Percentiles rank a stretch among this genome's conserved stretches.
Evolutionary conservation across 2,113 vertebrate genomes (phyloP).

Genomic region (Colaptes auratus): DNA sequence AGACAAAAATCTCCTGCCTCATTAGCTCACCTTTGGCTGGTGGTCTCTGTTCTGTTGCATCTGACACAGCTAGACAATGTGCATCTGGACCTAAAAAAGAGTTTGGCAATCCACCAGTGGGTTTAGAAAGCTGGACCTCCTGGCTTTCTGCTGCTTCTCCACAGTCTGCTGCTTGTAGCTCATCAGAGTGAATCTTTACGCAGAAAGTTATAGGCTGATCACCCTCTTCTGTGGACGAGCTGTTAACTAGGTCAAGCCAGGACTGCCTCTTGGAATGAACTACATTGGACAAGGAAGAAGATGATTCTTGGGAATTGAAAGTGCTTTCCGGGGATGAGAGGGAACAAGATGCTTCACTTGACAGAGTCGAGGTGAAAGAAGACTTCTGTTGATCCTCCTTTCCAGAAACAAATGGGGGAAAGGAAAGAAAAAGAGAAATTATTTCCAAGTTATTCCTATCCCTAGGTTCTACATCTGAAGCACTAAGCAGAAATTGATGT

Average conservation of each 20-base stretch:
- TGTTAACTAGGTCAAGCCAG: slow-evolving; percentile 81
- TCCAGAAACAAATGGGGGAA: slow-evolving; percentile 18
- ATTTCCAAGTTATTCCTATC: background rate
- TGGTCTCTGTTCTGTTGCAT: slow-evolving; percentile 18
- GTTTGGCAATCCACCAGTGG: slow-evolving; percentile 32
- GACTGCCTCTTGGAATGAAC: slow-evolving; percentile 77
- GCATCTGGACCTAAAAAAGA: slow-evolving; percentile 44
- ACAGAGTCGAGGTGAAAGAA: slow-evolving; percentile 78
- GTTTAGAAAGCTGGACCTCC: background rate
- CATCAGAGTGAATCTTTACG: slow-evolving; percentile 72
- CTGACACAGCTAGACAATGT: slow-evolving; percentile 40
- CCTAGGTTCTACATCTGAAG: background rate
- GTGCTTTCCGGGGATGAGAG: slow-evolving; percentile 83
- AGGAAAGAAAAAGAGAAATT: background rate
- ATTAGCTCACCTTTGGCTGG: slow-evolving; percentile 70
- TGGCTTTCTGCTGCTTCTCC: slow-evolving; percentile 1
- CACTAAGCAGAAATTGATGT: background rate
- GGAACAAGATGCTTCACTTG: slow-evolving; percentile 80
- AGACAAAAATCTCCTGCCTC: background rate
- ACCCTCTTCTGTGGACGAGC: slow-evolving; percentile 48
- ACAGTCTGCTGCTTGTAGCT: background rate
- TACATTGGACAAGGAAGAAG: slow-evolving; percentile 80
- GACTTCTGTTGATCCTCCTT: slow-evolving; percentile 67
- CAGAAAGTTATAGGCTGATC: slow-evolving; percentile 77
- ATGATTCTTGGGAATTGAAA: slow-evolving; percentile 76